These are phyloP conservation scores for Cyphomyrus plagiostoma DNA, from an alignment of 2,113 vertebrate species.

Conservation along the genomic window DNA sequence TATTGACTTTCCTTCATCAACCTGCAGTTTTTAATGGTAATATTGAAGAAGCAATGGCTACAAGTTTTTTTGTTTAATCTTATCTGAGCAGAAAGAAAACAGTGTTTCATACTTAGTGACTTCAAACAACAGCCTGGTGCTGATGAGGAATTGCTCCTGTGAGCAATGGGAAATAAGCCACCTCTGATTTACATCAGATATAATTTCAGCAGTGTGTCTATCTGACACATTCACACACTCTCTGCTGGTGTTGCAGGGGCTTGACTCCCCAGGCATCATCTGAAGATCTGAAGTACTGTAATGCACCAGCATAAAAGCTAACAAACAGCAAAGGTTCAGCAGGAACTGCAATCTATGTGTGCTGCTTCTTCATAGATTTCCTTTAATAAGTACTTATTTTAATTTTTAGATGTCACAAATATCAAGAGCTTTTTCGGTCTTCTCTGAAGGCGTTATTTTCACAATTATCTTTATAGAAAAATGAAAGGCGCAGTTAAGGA, in stretches of 20 bases:
- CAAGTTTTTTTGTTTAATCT: neutral
- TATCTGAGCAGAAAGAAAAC: neutral
- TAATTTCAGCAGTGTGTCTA: neutral
- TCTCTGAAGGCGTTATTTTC: neutral
- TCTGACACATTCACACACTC: neutral
- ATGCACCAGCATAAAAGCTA: neutral
- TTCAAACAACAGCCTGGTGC: neutral
- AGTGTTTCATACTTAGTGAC: neutral
- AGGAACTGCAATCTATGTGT: neutral
- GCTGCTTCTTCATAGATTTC: neutral
- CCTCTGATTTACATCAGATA: constrained; percentile 1
- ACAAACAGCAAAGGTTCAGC: neutral
- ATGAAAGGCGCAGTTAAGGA: neutral
- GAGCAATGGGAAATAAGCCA: neutral
- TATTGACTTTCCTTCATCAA: no score
- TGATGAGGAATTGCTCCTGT: neutral
- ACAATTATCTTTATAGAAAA: neutral
- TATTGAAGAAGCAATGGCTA: neutral
- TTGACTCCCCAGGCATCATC: neutral
- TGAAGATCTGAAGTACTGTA: neutral
- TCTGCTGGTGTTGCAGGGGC: neutral
- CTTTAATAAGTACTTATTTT: neutral
- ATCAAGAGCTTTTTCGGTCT: neutral
- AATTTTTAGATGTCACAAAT: neutral
- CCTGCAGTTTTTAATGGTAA: neutral